Base-by-base conservation (phyloP, 1,140 invertebrate species). In the Pseudoatta argentina region DNA sequence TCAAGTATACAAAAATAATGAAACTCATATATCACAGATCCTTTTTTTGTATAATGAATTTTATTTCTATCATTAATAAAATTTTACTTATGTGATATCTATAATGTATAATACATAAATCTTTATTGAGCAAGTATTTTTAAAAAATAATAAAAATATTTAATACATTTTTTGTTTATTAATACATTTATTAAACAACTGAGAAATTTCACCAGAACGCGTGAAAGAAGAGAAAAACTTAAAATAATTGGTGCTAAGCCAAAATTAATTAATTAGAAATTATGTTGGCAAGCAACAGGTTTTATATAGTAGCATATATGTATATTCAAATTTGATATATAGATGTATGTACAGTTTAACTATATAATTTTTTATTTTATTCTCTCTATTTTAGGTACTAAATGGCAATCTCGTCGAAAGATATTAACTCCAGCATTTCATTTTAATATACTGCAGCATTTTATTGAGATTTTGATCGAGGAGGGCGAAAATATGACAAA, bases 381-480 rank as follows among this genome's bases (percentile, higher is more conserved):
- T 44, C 0, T 34, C 5, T 34, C 14, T 14, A 12, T 48, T 79
- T 59, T 18, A 97, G 98, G 97, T 51, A 93, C 95, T 18, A 98
- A 98, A 94, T 99, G 98, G 98, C 96, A 96, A 64, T 91, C 93
- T 0, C 95, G 98, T n/a, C 95, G 98, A 76, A 98, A 98, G 95
- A 95, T 99, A 53, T 93, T 99, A 1, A 98, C 98, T 0, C 98
- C 98, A 1, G 97, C 98, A 2, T 99, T 99, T 94, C 98, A 99
- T 93, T 99, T 99, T 92, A 97, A 97, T 89, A 98, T 99, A 78
- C 94, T 99, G 0, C 96, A 97, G 87, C 96, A 98, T 91, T 99
- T 98, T 93, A 91, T 98, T 24, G 83, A 92, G 0, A 64, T 93
- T 21, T 92, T 94, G 7, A 51, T 89, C 10, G 89, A 93, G 21